phyloP scores from a whole-genome alignment of 1,140 invertebrate species.

The Caenorhabditis tropicalis region DNA sequence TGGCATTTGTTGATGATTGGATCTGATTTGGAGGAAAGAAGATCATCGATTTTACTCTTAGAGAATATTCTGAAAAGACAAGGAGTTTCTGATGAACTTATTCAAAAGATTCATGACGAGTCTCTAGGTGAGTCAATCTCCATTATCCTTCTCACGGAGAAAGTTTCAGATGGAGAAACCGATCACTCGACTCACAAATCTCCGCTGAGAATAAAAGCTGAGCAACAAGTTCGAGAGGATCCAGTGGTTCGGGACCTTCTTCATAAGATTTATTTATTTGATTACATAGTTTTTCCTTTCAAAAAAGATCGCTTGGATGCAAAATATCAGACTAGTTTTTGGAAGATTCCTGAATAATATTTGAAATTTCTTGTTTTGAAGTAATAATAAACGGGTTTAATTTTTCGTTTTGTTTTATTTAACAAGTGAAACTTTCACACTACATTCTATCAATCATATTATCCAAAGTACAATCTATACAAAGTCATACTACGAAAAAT shows the following conservation, averaged over 20 bases:
- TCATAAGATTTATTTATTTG: slow-evolving; percentile 38
- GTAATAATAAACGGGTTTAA: too few relatives aligned
- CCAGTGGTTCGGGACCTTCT: not conserved
- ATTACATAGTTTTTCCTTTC: slow-evolving; percentile 15
- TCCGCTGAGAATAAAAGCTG: not conserved
- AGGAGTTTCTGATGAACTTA: not conserved
- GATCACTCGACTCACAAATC: slow-evolving; percentile 14
- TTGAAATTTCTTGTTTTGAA: too few relatives aligned
- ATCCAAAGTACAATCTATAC: too few relatives aligned
- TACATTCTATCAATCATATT: too few relatives aligned
- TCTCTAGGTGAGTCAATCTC: too few relatives aligned
- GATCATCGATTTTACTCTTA: not conserved
- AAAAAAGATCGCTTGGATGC: not conserved
- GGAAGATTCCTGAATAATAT: too few relatives aligned
- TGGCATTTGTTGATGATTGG: not conserved
- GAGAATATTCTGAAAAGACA: not conserved
- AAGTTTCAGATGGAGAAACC: not conserved
- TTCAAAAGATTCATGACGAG: not conserved
- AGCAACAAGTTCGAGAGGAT: not conserved
- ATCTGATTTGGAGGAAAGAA: not conserved
- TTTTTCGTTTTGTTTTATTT: too few relatives aligned
- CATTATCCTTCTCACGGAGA: too few relatives aligned
- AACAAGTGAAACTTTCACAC: too few relatives aligned
- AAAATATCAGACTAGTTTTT: too few relatives aligned
- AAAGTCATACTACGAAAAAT: too few relatives aligned